Conservation (phyloP, 2,888 invertebrate species). For the Polyploca ridens region DNA sequence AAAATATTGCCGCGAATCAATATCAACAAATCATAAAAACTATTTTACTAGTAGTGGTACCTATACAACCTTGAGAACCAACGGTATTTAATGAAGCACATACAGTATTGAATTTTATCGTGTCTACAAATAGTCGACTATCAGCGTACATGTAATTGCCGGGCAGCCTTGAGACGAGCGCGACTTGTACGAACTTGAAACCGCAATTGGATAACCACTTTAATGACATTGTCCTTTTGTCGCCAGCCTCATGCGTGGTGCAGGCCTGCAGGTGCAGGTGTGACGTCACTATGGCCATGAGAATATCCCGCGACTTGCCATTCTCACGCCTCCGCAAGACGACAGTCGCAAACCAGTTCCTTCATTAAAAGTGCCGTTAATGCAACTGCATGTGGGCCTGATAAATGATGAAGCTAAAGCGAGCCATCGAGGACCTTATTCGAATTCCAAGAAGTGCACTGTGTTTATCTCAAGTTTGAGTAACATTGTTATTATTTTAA, state of each 20-base stretch:
- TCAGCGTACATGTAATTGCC: slow-evolving; percentile 14
- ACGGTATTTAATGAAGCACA: slow-evolving; percentile 8
- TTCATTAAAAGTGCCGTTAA: slow-evolving; percentile 76
- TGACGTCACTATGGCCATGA: slow-evolving; percentile 76
- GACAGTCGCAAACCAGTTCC: slow-evolving; percentile 74
- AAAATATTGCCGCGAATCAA: no score
- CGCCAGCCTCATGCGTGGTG: slow-evolving; percentile 42
- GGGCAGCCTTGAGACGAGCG: slow-evolving; percentile 14
- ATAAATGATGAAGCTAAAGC: slow-evolving; percentile 41
- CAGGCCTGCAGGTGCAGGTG: slow-evolving; percentile 66
- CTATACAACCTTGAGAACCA: neutral
- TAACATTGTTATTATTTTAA: slow-evolving; percentile 3
- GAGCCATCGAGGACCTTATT: slow-evolving; percentile 5
- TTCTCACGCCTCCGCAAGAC: slow-evolving; percentile 80
- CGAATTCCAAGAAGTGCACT: neutral
- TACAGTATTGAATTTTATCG: slow-evolving; percentile 4
- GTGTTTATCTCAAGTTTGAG: neutral
- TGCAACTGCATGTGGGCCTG: slow-evolving; percentile 58
- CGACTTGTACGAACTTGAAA: slow-evolving; percentile 72
- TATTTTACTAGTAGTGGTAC: no score
- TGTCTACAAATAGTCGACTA: slow-evolving; percentile 1
- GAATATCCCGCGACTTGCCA: slow-evolving; percentile 72
- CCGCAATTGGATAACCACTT: slow-evolving; percentile 70
- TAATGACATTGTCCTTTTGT: slow-evolving; percentile 71
- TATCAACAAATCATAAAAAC: no score